A percentile compares a stretch with the other conserved stretches of the same genome.
These are phyloP conservation scores for Gymnoscelis rufifasciata DNA, from an alignment of 2,888 invertebrate species.

Conservation along the genomic window DNA sequence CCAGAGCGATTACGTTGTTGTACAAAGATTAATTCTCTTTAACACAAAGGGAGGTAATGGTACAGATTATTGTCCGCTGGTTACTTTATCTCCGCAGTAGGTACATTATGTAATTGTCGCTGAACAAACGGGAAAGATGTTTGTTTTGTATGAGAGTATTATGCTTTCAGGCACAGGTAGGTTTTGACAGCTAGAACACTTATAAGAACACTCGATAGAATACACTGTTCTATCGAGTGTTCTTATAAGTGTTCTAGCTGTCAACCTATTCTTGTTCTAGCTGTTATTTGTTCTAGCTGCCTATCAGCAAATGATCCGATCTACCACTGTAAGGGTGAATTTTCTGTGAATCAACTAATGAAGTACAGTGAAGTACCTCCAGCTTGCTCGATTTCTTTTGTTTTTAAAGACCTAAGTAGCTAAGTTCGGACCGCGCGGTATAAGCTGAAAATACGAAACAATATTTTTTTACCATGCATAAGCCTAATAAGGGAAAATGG, in stretches of 20 bases:
- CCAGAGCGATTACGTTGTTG: constrained; percentile 37
- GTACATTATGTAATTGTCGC: constrained; percentile 28
- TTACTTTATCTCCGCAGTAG: constrained; percentile 17
- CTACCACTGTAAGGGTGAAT: no score
- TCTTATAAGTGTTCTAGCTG: constrained; percentile 2
- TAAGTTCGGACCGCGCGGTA: no score
- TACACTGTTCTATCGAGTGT: not conserved
- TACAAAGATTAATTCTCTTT: constrained; percentile 39
- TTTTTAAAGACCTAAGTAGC: no score
- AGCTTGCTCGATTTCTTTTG: no score
- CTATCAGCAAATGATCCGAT: no score
- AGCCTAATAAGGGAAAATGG: no score
- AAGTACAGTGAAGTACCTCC: no score
- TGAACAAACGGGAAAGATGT: constrained; percentile 28
- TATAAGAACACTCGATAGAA: not conserved
- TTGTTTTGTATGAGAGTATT: constrained; percentile 18
- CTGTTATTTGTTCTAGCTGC: not conserved
- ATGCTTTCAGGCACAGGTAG: constrained; percentile 14
- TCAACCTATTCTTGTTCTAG: not conserved
- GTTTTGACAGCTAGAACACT: constrained; percentile 1
- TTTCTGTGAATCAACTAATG: no score
- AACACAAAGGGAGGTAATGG: constrained; percentile 36
- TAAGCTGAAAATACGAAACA: no score
- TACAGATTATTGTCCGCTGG: constrained; percentile 26
- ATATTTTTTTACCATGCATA: no score